Evolutionary conservation across 2,888 invertebrate species (phyloP).

Genomic region (Acanthosepion lycidas): DNA sequence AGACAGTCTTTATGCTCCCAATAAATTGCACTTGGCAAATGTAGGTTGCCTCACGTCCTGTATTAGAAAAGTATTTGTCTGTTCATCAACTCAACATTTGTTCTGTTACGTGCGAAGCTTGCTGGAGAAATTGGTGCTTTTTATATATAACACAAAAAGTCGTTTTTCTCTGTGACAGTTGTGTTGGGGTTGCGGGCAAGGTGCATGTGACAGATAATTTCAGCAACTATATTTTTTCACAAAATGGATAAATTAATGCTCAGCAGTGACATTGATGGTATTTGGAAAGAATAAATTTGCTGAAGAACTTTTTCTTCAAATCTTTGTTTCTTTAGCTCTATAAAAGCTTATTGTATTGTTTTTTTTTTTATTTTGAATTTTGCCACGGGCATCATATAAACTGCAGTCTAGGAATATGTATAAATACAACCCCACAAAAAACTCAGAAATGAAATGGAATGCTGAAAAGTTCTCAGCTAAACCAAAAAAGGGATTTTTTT

Average conservation of each 20-base stretch:
- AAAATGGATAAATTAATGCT: neutral
- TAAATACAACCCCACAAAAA: too few relatives aligned
- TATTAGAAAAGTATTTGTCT: neutral
- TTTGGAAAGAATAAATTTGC: neutral
- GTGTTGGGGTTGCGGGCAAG: neutral
- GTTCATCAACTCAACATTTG: neutral
- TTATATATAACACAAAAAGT: neutral
- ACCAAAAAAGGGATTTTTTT: too few relatives aligned
- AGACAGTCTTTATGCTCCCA: neutral
- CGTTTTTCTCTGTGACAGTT: too few relatives aligned
- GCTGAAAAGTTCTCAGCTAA: too few relatives aligned
- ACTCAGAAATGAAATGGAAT: too few relatives aligned
- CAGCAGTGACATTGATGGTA: neutral
- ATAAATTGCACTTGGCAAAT: slow-evolving; percentile 18
- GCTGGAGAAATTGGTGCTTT: neutral
- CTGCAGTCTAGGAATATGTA: too few relatives aligned
- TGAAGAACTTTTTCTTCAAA: neutral
- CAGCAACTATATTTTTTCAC: neutral
- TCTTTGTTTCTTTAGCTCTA: neutral
- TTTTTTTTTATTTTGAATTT: too few relatives aligned
- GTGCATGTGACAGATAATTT: neutral
- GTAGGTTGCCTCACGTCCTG: neutral
- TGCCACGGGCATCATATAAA: too few relatives aligned
- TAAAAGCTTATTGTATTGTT: too few relatives aligned
- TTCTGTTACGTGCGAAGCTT: neutral